Percentiles rank a stretch among this genome's conserved stretches.
These are phyloP conservation scores for Scomber japonicus DNA, from an alignment of 2,113 vertebrate genomes.

Conservation along the genomic window DNA sequence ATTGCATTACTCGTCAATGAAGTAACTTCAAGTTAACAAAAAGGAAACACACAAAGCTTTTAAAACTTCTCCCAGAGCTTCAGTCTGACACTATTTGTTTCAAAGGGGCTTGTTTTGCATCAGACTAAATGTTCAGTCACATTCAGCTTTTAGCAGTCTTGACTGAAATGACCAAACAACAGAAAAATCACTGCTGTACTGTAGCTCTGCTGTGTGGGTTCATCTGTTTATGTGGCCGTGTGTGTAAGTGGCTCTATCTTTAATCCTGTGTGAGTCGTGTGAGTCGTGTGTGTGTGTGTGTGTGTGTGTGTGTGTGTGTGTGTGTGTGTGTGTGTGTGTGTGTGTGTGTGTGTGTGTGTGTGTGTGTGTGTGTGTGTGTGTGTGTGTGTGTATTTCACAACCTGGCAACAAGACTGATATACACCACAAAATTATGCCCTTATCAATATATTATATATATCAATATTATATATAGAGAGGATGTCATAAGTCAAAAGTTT, in stretches of 20 bases:
- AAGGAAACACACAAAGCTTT: not conserved
- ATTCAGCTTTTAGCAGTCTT: not conserved
- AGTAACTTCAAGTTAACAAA: not conserved
- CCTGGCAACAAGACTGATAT: not conserved
- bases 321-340: not conserved
- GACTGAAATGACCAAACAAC: slow-evolving; percentile 4
- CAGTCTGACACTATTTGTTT: not conserved
- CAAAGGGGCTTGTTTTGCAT: not conserved
- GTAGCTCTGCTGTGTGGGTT: slow-evolving; percentile 9
- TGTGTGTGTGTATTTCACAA: not conserved
- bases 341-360: too few species aligned
- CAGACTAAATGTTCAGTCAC: not conserved
- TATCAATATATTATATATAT: not conserved
- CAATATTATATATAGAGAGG: not conserved
- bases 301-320: not conserved
- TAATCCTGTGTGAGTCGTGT: slow-evolving; percentile 24
- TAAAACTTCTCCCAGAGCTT: not conserved
- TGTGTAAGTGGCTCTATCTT: slow-evolving; percentile 8
- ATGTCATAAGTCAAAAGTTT: not conserved
- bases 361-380: too few species aligned
- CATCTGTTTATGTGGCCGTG: not conserved
- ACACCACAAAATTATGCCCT: not conserved
- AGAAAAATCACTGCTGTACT: slow-evolving; percentile 3
- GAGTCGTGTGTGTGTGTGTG: not conserved
- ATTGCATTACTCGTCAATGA: not conserved